Conservation (phyloP, 2,113 vertebrate species). For the Cynopterus brachyotis region DNA sequence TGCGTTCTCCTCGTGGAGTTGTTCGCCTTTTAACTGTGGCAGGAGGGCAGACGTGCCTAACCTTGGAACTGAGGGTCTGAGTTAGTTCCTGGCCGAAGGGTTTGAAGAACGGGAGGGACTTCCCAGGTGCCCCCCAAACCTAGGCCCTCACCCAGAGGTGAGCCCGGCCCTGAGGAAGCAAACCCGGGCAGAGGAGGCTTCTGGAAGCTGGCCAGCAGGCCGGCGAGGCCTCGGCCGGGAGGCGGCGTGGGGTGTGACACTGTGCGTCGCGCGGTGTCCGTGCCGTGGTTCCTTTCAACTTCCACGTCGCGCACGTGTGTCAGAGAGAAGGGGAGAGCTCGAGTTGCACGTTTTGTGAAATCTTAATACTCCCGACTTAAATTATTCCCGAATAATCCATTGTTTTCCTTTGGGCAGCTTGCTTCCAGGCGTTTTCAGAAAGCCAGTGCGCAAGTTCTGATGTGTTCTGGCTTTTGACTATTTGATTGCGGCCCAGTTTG, state of each 20-base stretch:
- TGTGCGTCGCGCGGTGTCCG: fast-evolving
- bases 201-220: neutral
- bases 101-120: neutral
- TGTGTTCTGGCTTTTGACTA: neutral
- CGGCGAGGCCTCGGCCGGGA: neutral
- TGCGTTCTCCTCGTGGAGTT: neutral
- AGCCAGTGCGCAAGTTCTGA: neutral
- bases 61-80: neutral
- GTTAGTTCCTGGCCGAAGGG: neutral
- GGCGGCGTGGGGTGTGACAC: neutral
- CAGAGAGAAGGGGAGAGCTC: neutral
- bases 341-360: neutral
- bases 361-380: neutral
- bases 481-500: neutral
- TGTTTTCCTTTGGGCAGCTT: neutral
- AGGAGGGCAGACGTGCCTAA: neutral
- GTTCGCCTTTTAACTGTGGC: neutral
- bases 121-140: neutral
- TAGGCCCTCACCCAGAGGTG: neutral
- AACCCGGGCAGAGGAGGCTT: too few species aligned
- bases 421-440: neutral
- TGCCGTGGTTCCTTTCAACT: neutral
- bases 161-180: neutral
- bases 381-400: neutral
- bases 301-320: neutral